phyloP scores from a whole-genome alignment of 2,888 invertebrate species.

The Pristionchus fissidentatus region DNA sequence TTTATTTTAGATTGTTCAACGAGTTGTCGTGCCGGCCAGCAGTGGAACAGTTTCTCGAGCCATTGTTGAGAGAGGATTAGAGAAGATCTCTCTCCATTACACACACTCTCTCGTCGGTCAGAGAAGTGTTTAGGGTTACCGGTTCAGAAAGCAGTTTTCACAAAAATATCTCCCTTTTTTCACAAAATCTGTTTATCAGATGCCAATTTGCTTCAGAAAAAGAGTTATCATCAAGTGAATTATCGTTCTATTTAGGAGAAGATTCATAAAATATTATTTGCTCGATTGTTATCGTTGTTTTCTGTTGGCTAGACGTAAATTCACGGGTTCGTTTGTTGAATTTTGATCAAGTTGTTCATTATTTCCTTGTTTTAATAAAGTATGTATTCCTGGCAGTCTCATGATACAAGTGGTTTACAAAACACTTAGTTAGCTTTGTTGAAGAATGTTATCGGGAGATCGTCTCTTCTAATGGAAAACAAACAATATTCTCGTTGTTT shows the following conservation, averaged over 20 bases:
- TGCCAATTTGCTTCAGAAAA: no score
- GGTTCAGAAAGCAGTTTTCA: no score
- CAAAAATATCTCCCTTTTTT: no score
- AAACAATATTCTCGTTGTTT: not conserved
- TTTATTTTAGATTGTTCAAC: conserved; percentile 54
- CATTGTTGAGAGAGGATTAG: conserved; percentile 31
- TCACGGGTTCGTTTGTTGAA: conserved; percentile 19
- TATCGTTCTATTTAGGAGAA: no score
- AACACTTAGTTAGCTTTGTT: not conserved
- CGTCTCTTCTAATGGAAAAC: not conserved
- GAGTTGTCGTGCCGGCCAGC: conserved; percentile 58
- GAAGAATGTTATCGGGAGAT: not conserved
- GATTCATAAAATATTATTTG: not conserved
- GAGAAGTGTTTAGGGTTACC: no score
- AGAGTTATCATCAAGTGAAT: no score
- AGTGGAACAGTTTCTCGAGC: conserved; percentile 53
- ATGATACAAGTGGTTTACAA: not conserved
- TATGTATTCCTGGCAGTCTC: not conserved
- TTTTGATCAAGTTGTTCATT: conserved; percentile 18
- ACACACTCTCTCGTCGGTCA: no score
- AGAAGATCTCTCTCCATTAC: no score
- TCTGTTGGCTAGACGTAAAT: not conserved
- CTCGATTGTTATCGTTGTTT: not conserved
- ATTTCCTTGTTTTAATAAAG: not conserved
- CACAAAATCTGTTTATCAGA: no score